These are phyloP conservation scores for Corythucha ciliata DNA, from an alignment of 2,888 invertebrate genomes.

Conservation along the genomic window DNA sequence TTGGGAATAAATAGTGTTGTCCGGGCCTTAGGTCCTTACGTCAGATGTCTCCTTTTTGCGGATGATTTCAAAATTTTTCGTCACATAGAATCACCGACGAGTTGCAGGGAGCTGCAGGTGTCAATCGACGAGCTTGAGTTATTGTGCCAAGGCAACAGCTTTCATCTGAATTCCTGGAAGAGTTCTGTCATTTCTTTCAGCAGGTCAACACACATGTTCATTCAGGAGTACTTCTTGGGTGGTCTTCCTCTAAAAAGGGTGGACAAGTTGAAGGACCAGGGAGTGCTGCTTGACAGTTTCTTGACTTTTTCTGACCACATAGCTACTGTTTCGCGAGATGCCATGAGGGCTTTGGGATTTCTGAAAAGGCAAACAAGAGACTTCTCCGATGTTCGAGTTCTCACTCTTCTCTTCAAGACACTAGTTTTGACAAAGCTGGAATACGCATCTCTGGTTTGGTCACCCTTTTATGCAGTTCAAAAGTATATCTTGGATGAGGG, in stretches of 20 bases:
- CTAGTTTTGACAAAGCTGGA: conserved; percentile 1
- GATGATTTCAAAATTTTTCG: too few relatives aligned
- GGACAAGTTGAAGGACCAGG: neutral
- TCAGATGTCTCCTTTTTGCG: too few relatives aligned
- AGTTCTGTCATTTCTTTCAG: too few relatives aligned
- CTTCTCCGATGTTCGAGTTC: neutral
- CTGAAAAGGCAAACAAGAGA: conserved; percentile 3
- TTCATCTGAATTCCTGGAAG: too few relatives aligned
- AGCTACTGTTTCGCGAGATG: neutral
- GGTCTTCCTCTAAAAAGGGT: neutral
- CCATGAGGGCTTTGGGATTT: conserved; percentile 5
- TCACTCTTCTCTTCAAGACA: neutral
- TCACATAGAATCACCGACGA: too few relatives aligned
- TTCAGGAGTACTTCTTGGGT: neutral
- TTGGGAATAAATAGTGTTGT: too few relatives aligned
- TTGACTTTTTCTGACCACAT: conserved; percentile 1
- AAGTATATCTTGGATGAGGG: neutral
- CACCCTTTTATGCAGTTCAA: neutral
- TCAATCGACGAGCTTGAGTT: too few relatives aligned
- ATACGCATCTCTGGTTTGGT: neutral
- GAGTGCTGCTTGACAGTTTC: neutral
- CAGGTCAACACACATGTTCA: too few relatives aligned
- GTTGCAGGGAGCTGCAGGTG: too few relatives aligned
- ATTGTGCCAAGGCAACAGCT: too few relatives aligned
- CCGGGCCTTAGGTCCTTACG: too few relatives aligned